Base-by-base conservation (phyloP, 2,797 vertebrate species). In the Holocentrus rufus region DNA sequence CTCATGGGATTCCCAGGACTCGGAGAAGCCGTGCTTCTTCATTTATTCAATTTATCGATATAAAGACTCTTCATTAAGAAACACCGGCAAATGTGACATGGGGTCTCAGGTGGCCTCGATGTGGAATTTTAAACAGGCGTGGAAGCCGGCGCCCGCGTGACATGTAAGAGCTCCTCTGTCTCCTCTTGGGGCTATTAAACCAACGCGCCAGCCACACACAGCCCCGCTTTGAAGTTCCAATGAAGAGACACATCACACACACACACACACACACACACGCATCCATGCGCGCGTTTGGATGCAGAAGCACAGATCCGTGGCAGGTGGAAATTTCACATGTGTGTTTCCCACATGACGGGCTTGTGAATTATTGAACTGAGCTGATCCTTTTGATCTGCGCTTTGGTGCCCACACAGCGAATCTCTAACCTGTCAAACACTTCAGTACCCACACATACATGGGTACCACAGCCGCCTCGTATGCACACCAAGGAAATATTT, bases 41-140 rank as follows among this genome's bases (percentile, higher is more conserved):
- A 90, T 92, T 90, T 91, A 91, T 92, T 92, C 87, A 90, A 90
- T 92, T 91, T 92, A 92, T 93, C 87, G 82, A 90, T 89, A 91
- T 92, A 88, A 92, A 91, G 87, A 80, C 85, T 82, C 83, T 88
- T 91, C 88, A 92, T 93, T 93, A 92, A 85, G 85, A 90, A 79
- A 90, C 82, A 67, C 61, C 22, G 61, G 78, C 52, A 54, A 87
- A 87, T 84, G 74, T 92, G 92, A 90, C 91, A 88, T 86, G 56
- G 79, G 79, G 84, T 92, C 90, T 90, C 90, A 68, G 83, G 89
- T 87, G 93, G 85, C 84, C 83, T 74, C 47, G 10, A 73, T 82
- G 88, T 75, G 62, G 86, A 92, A 91, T 91, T 84, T 78, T 71
- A 89, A 92, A 65, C 80, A 82, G 86, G 69, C 49, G 0, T 58